A percentile compares a stretch with the other conserved stretches of the same genome.
Conservation (phyloP, 2,797 vertebrate species). For the Discoglossus pictus region DNA sequence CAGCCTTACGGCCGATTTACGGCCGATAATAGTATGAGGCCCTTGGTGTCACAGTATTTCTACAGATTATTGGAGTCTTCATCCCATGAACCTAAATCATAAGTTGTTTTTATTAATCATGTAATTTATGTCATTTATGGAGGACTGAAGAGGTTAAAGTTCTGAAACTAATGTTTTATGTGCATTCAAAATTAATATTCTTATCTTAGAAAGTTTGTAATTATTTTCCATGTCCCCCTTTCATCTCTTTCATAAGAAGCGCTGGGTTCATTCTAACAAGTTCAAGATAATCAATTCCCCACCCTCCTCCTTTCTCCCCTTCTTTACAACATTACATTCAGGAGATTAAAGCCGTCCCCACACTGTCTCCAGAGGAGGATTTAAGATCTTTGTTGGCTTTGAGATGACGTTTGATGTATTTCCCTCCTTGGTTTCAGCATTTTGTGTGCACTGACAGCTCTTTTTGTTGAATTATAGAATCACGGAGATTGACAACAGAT, state of each 20-base stretch:
- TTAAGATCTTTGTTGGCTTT: constrained; percentile 32
- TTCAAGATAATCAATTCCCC: constrained; percentile 38
- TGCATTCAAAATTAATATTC: too few species aligned
- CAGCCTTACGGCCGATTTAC: too few species aligned
- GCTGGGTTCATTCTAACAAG: constrained; percentile 34
- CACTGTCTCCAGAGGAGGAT: constrained; percentile 37
- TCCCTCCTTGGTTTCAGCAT: not conserved
- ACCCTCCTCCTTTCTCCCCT: not conserved
- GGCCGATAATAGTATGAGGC: too few species aligned
- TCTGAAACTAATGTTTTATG: too few species aligned
- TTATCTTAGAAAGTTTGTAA: constrained; percentile 10
- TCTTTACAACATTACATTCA: constrained; percentile 15
- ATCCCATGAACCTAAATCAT: too few species aligned
- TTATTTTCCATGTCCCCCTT: constrained; percentile 11
- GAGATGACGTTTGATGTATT: constrained; percentile 40
- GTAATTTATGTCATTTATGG: too few species aligned
- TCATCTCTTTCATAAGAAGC: constrained; percentile 15
- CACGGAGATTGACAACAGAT: constrained; percentile 17
- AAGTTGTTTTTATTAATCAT: too few species aligned
- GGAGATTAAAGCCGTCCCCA: constrained; percentile 39
- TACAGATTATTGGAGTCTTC: too few species aligned
- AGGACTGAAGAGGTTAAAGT: too few species aligned
- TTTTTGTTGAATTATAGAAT: constrained; percentile 37
- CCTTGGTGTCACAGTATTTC: too few species aligned
- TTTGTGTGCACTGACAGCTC: not conserved